A percentile compares a stretch with the other conserved stretches of the same genome.
Conservation (phyloP, 2,888 invertebrate species). For the Schizaphis graminum region DNA sequence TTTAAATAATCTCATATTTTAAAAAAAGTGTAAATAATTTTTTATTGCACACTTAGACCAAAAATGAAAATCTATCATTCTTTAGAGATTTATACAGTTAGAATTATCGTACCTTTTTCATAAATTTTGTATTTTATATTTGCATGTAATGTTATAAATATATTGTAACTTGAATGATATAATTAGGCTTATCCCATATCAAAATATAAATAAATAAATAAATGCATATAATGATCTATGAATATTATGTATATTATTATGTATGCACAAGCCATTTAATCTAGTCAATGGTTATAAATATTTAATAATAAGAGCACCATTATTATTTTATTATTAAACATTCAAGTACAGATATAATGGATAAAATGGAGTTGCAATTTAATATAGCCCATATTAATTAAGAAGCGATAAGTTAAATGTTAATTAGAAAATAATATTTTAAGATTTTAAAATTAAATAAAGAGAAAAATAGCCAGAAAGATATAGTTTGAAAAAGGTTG, state of each 20-base stretch:
- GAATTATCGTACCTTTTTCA: not conserved
- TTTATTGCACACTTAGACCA: not conserved
- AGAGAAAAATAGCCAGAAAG: not conserved
- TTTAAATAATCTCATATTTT: not conserved
- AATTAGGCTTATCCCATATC: not conserved
- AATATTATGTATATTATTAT: not conserved
- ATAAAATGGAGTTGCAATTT: not conserved
- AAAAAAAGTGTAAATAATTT: not conserved
- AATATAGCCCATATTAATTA: not conserved
- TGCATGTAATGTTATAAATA: not conserved
- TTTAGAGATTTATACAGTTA: not conserved
- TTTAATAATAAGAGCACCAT: constrained; percentile 43
- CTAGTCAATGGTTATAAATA: constrained; percentile 8
- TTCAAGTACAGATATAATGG: not conserved
- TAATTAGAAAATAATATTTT: not conserved
- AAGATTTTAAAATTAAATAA: not conserved
- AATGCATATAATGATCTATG: not conserved
- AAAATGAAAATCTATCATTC: not conserved
- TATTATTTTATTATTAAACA: constrained; percentile 23
- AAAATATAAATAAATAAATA: not conserved
- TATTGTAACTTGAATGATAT: not conserved
- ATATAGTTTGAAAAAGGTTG: not conserved
- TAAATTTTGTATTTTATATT: not conserved
- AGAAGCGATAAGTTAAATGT: not conserved
- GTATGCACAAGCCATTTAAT: not conserved